Conservation (phyloP, 2,797 vertebrate genomes). For the Tragelaphus eurycerus region DNA sequence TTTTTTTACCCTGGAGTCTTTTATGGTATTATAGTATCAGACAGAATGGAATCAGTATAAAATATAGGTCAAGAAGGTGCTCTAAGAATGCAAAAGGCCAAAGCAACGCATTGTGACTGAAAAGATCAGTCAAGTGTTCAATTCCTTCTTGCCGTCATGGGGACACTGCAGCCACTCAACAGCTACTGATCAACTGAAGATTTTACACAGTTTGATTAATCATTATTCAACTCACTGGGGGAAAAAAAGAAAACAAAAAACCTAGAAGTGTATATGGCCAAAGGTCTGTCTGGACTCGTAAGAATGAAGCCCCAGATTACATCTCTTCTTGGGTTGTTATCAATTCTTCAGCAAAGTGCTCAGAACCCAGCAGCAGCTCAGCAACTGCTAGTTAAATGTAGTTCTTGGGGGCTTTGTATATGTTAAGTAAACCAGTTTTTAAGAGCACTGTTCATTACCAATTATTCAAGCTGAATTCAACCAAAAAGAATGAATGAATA, state of each 20-base stretch:
- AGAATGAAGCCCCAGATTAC: background rate
- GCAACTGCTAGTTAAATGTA: background rate
- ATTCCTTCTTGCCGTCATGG: background rate
- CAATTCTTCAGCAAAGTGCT: background rate
- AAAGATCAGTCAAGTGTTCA: background rate
- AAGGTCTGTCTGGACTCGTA: background rate
- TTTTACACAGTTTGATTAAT: conserved; percentile 16
- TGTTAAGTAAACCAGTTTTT: background rate
- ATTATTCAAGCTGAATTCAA: background rate
- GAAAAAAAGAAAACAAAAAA: background rate
- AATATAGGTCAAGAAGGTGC: background rate
- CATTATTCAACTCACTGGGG: background rate
- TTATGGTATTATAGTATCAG: background rate
- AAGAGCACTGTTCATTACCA: background rate
- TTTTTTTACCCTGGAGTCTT: background rate
- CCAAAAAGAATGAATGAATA: conserved; percentile 5
- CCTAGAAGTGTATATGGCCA: background rate
- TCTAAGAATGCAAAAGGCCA: background rate
- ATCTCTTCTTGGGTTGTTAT: background rate
- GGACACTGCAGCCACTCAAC: background rate
- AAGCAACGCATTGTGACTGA: background rate
- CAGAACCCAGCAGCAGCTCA: background rate
- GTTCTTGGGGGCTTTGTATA: background rate
- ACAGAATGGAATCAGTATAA: background rate
- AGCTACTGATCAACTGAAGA: background rate